phyloP scores from a whole-genome alignment of 2,797 vertebrate species.

The Acanthurus lineatus region DNA sequence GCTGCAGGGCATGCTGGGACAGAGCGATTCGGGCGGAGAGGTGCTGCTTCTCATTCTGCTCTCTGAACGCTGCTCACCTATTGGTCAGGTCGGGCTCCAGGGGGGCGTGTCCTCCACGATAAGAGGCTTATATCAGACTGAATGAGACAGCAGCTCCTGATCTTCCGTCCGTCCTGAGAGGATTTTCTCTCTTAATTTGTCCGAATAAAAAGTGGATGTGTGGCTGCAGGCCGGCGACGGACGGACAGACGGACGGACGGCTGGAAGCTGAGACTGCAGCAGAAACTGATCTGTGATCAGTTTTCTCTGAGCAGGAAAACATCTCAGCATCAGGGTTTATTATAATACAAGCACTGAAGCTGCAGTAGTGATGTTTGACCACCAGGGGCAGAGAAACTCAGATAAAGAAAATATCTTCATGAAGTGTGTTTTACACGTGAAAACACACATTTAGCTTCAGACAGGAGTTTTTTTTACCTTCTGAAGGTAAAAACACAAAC shows the following conservation, averaged over 20 bases:
- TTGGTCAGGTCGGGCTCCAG: constrained; percentile 1
- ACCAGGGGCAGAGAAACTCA: too few relatives aligned
- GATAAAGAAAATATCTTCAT: too few relatives aligned
- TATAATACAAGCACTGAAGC: too few relatives aligned
- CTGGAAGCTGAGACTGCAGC: too few relatives aligned
- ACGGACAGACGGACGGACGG: too few relatives aligned
- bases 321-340: neutral
- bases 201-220: constrained; percentile 4
- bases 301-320: neutral
- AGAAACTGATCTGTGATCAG: too few relatives aligned
- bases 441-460: too few relatives aligned
- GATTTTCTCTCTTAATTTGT: constrained; percentile 46
- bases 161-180: neutral
- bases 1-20: constrained; percentile 29
- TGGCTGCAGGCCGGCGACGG: neutral
- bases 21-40: neutral
- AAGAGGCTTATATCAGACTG: constrained; percentile 45
- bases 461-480: too few relatives aligned
- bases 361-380: too few relatives aligned
- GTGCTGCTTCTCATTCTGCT: neutral
- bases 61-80: neutral
- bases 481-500: too few relatives aligned
- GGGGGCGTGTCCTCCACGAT: neutral
- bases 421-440: too few relatives aligned
- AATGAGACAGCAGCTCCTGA: constrained; percentile 3